phyloP scores from a whole-genome alignment of 1,140 invertebrate species.

The Catajapyx aquilonaris region DNA sequence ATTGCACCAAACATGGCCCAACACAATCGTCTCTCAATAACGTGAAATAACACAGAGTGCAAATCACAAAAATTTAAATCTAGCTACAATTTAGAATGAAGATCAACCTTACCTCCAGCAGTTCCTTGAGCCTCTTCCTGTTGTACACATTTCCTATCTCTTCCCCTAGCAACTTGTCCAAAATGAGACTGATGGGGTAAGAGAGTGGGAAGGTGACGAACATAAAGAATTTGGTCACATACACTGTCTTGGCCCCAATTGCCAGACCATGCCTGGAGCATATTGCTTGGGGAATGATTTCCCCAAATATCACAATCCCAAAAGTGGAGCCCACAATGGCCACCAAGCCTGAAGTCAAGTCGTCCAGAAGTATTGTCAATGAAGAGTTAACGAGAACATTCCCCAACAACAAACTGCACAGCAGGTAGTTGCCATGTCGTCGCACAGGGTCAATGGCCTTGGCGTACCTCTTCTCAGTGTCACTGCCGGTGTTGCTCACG shows the following conservation, averaged over 20 bases:
- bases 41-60: too few species aligned
- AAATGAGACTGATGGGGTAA: slow-evolving; percentile 78
- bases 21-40: too few species aligned
- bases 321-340: slow-evolving; percentile 77
- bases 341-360: slow-evolving; percentile 68
- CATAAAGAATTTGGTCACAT: slow-evolving; percentile 89
- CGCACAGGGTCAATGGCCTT: slow-evolving; percentile 71
- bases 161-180: slow-evolving; percentile 73
- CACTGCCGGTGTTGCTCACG: slow-evolving; percentile 62
- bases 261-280: slow-evolving; percentile 90
- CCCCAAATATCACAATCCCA: slow-evolving; percentile 88
- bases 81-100: too few species aligned
- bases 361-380: slow-evolving; percentile 87
- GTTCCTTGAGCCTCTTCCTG: slow-evolving; percentile 82
- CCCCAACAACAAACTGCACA: slow-evolving; percentile 83
- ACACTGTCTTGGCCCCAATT: slow-evolving; percentile 85
- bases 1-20: too few species aligned
- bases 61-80: too few species aligned
- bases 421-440: slow-evolving; percentile 82
- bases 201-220: slow-evolving; percentile 78
- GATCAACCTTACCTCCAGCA: slow-evolving; percentile 52
- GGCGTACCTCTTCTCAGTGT: slow-evolving; percentile 52
- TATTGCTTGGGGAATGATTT: slow-evolving; percentile 78
- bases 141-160: slow-evolving; percentile 96
- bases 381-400: slow-evolving; percentile 96